These are phyloP conservation scores for Lithobates pipiens DNA, from an alignment of 2,797 vertebrate genomes.

Conservation along the genomic window DNA sequence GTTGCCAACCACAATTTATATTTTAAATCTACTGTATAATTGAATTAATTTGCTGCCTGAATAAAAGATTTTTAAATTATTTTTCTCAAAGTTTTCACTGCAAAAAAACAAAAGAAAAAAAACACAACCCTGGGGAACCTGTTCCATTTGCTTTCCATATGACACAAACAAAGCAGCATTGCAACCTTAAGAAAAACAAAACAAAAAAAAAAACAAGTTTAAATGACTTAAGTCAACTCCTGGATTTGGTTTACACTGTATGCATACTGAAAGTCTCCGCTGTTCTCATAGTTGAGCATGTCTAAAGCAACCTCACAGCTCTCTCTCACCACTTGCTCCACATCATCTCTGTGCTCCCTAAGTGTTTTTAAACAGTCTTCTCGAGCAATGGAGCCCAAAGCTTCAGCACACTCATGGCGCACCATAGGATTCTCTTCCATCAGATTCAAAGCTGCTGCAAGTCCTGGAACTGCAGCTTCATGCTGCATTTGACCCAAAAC, in stretches of 20 bases:
- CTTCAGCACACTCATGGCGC: slow-evolving; percentile 93
- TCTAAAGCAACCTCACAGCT: slow-evolving; percentile 95
- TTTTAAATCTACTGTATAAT: too few species aligned
- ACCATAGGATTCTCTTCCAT: slow-evolving; percentile 88
- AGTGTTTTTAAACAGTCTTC: slow-evolving; percentile 83
- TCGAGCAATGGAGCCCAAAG: slow-evolving; percentile 89
- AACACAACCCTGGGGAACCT: too few species aligned
- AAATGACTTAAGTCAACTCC: not conserved
- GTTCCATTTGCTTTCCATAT: too few species aligned
- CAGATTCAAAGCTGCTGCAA: slow-evolving; percentile 74
- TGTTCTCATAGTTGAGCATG: slow-evolving; percentile 87
- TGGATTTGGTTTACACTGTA: slow-evolving; percentile 81
- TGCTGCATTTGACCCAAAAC: slow-evolving; percentile 95
- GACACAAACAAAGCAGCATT: too few species aligned
- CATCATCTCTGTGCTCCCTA: slow-evolving; percentile 75
- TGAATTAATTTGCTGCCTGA: too few species aligned
- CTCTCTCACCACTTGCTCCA: slow-evolving; percentile 90
- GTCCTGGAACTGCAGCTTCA: slow-evolving; percentile 82
- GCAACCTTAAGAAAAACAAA: too few species aligned
- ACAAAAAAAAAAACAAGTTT: not conserved
- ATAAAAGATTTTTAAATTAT: too few species aligned
- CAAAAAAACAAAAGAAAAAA: too few species aligned
- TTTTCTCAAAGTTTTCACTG: too few species aligned
- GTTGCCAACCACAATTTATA: too few species aligned
- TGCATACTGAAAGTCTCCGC: slow-evolving; percentile 88